Base-by-base conservation (phyloP, 2,797 vertebrate species). In the Microctenopoma lineatum region DNA sequence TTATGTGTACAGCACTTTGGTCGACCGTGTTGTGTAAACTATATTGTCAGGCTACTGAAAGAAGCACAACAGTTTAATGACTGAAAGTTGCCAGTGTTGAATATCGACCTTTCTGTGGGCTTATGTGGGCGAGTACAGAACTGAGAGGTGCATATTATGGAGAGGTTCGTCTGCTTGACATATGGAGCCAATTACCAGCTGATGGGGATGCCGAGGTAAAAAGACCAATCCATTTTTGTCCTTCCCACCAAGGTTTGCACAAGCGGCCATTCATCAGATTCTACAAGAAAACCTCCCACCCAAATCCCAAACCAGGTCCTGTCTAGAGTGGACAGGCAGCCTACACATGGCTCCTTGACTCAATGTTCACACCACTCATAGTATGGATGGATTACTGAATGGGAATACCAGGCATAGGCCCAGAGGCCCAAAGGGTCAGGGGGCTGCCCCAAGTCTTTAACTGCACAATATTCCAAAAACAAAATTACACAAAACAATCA, bases 181-280 rank as follows among this genome's bases (percentile, higher is more conserved):
- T 90, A 90, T 93, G 92, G 89, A 86, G 91, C 85, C 90, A 92
- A 92, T 94, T 93, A 92, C 75, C 81, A 86, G 70, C 74, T 82
- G 83, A 86, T 83, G 81, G 81, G 86, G 83, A 82, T 80, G 81
- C 59, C 2, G 88, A 80, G 85, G 88, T 92, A 91, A 90, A 92
- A 87, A 89, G 86, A 86, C 87, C 89, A 90, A 87, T 87, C 79
- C 75, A 60, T 84, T 81, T 72, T 81, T 79, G 89, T 83, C 87
- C 81, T 77, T 86, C 89, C 87, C 84, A 86, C 88, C 77, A 80
- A 82, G 75, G 73, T 87, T 81, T 71, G 79, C 86, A 92, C 91
- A 93, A 93, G 85, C 81, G 89, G 70, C 87, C 80, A 92, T 92
- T 94, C 90, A 93, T 92, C 68, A 56, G 57, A 21, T 48, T 57